A percentile compares a stretch with the other conserved stretches of the same genome.
phyloP scores from a whole-genome alignment of 2,888 invertebrate genomes.

The Noctua janthina region DNA sequence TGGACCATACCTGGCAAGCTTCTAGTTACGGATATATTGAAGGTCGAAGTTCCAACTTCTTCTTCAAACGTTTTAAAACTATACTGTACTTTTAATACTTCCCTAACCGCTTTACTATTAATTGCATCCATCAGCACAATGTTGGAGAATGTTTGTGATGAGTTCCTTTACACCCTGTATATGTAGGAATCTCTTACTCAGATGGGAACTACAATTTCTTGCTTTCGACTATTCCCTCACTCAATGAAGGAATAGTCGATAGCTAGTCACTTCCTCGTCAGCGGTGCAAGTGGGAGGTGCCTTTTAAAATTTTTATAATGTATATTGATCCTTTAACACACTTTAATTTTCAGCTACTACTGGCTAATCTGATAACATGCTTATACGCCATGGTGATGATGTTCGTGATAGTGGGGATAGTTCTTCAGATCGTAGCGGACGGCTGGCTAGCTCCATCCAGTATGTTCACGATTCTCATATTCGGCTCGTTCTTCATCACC shows the following conservation, averaged over 20 bases:
- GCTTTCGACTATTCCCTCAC: too few species aligned
- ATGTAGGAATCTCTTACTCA: not conserved
- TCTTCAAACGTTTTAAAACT: too few species aligned
- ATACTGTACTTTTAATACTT: too few species aligned
- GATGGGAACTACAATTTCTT: not conserved
- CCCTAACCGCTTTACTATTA: too few species aligned
- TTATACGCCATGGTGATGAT: conserved; percentile 96
- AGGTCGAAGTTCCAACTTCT: too few species aligned
- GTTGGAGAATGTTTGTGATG: not conserved
- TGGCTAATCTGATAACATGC: conserved; percentile 94
- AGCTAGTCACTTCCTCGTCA: not conserved
- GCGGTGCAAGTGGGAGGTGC: not conserved
- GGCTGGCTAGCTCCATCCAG: conserved; percentile 95
- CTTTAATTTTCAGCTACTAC: conserved; percentile 89
- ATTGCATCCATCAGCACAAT: too few species aligned
- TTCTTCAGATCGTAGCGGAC: conserved; percentile 94
- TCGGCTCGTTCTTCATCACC: conserved; percentile 92
- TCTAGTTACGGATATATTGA: too few species aligned
- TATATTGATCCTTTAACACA: not conserved
- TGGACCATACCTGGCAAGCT: too few species aligned
- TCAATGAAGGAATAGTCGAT: not conserved
- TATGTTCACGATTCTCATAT: conserved; percentile 94
- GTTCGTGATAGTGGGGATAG: conserved; percentile 95
- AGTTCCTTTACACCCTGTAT: not conserved
- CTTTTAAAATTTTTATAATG: not conserved